Conservation (phyloP, 2,888 invertebrate genomes). For the Encarsia formosa region DNA sequence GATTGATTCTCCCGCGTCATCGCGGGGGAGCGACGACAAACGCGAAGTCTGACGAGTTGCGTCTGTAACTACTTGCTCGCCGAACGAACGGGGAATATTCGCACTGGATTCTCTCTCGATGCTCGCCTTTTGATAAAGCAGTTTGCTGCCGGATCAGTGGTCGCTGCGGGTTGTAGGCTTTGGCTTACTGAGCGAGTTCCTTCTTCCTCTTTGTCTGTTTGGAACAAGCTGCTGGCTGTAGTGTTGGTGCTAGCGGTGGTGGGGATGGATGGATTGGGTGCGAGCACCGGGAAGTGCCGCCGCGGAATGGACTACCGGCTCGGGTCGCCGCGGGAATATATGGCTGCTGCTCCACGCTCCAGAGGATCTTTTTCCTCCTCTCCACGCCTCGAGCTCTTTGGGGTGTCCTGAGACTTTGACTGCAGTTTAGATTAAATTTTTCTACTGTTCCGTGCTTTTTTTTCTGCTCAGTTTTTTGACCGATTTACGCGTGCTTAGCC, state of each 20-base stretch:
- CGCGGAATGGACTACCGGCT: conserved; percentile 13
- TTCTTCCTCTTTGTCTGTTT: neutral
- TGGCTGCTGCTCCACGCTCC: conserved; percentile 24
- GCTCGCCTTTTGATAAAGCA: conserved; percentile 15
- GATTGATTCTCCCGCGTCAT: neutral
- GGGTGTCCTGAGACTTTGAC: no score
- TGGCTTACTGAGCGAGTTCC: no score
- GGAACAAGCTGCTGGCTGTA: neutral
- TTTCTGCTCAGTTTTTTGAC: no score
- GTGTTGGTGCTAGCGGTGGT: neutral
- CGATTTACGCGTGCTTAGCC: no score
- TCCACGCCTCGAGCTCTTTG: neutral
- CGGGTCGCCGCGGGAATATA: conserved; percentile 16
- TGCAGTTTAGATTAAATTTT: no score
- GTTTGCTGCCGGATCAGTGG: conserved; percentile 3
- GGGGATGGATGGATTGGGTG: neutral
- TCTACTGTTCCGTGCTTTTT: no score
- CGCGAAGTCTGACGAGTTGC: conserved; percentile 8
- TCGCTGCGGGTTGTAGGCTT: neutral
- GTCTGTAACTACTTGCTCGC: neutral
- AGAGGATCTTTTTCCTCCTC: conserved; percentile 3
- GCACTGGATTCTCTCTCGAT: neutral
- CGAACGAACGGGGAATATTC: neutral
- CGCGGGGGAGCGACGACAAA: neutral
- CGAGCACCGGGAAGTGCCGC: conserved; percentile 19